These are phyloP conservation scores for Sarcophaga caerulescens DNA, from an alignment of 2,888 invertebrate species.

Conservation along the genomic window DNA sequence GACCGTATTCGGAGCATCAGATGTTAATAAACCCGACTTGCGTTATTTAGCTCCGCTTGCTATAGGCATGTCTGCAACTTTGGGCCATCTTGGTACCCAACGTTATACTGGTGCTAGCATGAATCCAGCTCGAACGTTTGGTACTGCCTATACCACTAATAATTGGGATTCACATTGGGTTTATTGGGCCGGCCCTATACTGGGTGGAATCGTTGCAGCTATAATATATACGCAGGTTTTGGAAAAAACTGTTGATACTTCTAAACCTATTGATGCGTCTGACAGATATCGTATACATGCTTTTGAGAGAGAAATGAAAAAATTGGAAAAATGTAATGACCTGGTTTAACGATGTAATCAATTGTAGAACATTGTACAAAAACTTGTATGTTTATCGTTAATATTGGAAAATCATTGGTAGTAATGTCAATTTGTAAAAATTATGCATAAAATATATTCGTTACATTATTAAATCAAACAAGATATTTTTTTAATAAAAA, in stretches of 20 bases:
- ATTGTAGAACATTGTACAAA: too few species aligned
- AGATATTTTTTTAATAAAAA: too few species aligned
- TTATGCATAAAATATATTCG: too few species aligned
- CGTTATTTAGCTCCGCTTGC: constrained; percentile 91
- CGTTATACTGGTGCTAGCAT: constrained; percentile 93
- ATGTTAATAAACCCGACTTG: constrained; percentile 83
- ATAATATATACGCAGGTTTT: constrained; percentile 85
- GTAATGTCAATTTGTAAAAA: too few species aligned
- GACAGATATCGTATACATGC: constrained; percentile 61
- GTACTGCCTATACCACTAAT: constrained; percentile 90
- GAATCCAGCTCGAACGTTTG: constrained; percentile 95
- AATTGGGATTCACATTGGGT: constrained; percentile 92
- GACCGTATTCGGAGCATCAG: constrained; percentile 91
- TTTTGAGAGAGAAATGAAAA: constrained; percentile 59
- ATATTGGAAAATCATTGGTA: not conserved
- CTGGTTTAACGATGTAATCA: constrained; percentile 19
- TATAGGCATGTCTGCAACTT: constrained; percentile 92
- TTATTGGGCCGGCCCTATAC: constrained; percentile 93
- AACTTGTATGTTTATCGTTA: not conserved
- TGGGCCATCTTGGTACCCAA: constrained; percentile 92
- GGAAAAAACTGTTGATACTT: constrained; percentile 72
- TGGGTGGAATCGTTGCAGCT: constrained; percentile 90
- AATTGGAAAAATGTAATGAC: constrained; percentile 19
- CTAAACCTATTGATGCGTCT: constrained; percentile 37
- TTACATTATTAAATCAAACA: too few species aligned